Percentiles rank a stretch among this genome's conserved stretches.
These are phyloP conservation scores for Monopterus albus DNA, from an alignment of 2,113 vertebrate genomes.

Conservation along the genomic window DNA sequence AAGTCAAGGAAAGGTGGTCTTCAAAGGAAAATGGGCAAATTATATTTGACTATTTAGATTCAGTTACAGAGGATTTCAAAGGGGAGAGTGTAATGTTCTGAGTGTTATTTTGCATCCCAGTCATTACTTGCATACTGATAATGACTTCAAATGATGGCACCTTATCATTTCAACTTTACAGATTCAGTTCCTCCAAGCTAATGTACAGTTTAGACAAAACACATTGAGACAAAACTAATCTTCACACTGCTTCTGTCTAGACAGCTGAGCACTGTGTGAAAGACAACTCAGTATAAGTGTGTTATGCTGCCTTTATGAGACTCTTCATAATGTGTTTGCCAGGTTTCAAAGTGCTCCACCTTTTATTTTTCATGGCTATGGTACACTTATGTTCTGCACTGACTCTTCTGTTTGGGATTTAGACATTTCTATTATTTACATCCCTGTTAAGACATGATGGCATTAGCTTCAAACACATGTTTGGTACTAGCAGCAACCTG, in stretches of 20 bases:
- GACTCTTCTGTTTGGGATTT: conserved; percentile 27
- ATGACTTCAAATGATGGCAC: not conserved
- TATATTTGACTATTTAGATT: not conserved
- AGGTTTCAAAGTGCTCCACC: not conserved
- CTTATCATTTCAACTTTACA: not conserved
- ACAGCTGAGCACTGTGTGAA: not conserved
- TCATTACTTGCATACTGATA: not conserved
- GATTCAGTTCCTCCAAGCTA: not conserved
- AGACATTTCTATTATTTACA: conserved; percentile 53
- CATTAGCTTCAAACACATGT: conserved; percentile 46
- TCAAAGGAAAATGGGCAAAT: not conserved
- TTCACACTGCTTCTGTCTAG: not conserved
- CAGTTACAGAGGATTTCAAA: not conserved
- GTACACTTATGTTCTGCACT: conserved; percentile 22
- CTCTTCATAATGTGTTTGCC: conserved; percentile 20
- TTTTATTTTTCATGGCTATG: conserved; percentile 31
- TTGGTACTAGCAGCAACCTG: too few relatives aligned
- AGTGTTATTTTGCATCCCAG: not conserved
- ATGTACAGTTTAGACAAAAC: not conserved
- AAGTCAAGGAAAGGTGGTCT: not conserved
- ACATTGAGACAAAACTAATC: not conserved
- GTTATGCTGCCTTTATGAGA: not conserved
- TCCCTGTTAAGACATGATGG: conserved; percentile 43
- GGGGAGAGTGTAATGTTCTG: not conserved
- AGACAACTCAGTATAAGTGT: conserved; percentile 13